Percentiles rank a stretch among this genome's conserved stretches.
These are phyloP conservation scores for Sabatieria punctata DNA, from an alignment of 2,888 invertebrate genomes.

Conservation along the genomic window DNA sequence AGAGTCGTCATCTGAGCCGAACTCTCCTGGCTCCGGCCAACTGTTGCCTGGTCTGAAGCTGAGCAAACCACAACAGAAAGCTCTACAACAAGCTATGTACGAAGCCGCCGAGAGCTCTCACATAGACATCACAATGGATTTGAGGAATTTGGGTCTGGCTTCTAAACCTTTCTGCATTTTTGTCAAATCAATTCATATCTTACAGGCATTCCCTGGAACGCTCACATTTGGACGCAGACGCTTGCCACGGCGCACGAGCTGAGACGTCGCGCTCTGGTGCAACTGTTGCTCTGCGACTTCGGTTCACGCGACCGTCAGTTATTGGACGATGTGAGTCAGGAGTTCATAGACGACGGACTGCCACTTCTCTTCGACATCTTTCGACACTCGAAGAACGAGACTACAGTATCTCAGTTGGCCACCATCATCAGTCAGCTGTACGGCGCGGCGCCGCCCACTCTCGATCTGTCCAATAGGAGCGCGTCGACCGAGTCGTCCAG, in stretches of 20 bases:
- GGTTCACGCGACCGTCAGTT: no score
- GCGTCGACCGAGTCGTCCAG: background rate
- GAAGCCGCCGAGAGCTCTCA: constrained; percentile 80
- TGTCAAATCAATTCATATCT: background rate
- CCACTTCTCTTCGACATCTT: constrained; percentile 74
- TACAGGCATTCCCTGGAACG: constrained; percentile 61
- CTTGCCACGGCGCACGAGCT: constrained; percentile 68
- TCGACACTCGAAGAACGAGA: constrained; percentile 58
- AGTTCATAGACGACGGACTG: constrained; percentile 73
- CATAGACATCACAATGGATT: constrained; percentile 68
- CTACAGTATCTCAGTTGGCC: constrained; percentile 1
- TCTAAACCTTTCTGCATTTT: background rate
- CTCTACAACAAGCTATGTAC: constrained; percentile 61
- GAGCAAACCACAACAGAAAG: constrained; percentile 6
- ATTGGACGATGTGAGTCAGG: constrained; percentile 3
- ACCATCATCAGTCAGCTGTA: constrained; percentile 10
- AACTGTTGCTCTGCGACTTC: constrained; percentile 71
- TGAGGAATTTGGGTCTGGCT: constrained; percentile 49
- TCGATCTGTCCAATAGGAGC: background rate
- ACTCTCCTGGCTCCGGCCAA: background rate
- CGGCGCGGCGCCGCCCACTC: constrained; percentile 1
- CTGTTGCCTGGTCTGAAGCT: constrained; percentile 6
- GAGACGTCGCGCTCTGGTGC: constrained; percentile 62
- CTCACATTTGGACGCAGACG: constrained; percentile 76
- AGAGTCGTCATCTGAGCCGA: background rate